A percentile compares a stretch with the other conserved stretches of the same genome.
These are phyloP conservation scores for Thereva unica DNA, from an alignment of 2,888 invertebrate genomes.

Conservation along the genomic window DNA sequence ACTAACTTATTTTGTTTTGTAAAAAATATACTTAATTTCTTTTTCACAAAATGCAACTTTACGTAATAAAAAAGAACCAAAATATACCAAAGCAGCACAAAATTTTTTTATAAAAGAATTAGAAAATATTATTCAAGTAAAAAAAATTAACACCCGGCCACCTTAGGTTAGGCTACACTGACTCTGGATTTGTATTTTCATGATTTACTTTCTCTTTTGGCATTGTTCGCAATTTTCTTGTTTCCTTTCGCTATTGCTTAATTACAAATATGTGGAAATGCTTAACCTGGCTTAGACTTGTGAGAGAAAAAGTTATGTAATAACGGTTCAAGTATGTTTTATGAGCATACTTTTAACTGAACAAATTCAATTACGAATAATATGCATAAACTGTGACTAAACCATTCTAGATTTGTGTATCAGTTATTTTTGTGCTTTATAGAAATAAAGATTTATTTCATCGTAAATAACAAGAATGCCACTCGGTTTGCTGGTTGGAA, in stretches of 20 bases:
- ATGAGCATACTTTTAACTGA: too few species aligned
- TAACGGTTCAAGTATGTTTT: neutral
- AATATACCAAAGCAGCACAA: too few species aligned
- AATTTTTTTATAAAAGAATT: too few species aligned
- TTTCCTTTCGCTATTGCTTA: slow-evolving; percentile 24
- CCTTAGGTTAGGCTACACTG: neutral
- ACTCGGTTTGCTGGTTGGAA: neutral
- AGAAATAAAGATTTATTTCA: neutral
- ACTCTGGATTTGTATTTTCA: slow-evolving; percentile 13
- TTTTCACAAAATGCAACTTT: too few species aligned
- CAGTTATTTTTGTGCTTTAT: neutral
- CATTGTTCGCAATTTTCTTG: slow-evolving; percentile 20
- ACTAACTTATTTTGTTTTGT: too few species aligned
- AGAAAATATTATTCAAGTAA: too few species aligned
- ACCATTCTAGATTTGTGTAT: neutral
- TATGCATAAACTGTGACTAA: neutral
- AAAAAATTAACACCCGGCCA: too few species aligned
- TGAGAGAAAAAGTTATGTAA: slow-evolving; percentile 12
- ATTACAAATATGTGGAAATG: slow-evolving; percentile 23
- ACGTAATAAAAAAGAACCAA: too few species aligned
- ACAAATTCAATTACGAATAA: too few species aligned
- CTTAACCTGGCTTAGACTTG: slow-evolving; percentile 10
- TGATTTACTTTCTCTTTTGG: slow-evolving; percentile 23
- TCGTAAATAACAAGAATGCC: neutral
- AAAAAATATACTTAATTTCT: too few species aligned